Conservation (phyloP, 92 coral and sea anemone genomes). For the Umimayanthus kanabou region DNA sequence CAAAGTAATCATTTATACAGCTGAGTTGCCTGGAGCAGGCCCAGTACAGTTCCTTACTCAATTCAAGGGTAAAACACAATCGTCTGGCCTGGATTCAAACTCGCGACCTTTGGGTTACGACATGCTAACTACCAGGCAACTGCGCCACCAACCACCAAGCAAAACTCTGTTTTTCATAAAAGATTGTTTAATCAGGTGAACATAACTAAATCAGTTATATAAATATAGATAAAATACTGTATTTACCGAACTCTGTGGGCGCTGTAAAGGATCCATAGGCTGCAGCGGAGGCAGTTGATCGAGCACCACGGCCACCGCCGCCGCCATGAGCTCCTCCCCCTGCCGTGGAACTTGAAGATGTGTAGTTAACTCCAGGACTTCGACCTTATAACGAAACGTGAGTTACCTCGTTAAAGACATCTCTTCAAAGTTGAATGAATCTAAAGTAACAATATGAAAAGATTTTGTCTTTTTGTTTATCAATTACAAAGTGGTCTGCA, state of each 20-base stretch:
- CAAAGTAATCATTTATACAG: no score
- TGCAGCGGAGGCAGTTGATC: conserved; percentile 48
- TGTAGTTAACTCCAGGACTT: conserved; percentile 29
- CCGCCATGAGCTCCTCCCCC: conserved; percentile 79
- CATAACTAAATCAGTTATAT: no score
- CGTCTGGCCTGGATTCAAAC: no score
- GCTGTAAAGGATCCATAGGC: conserved; percentile 66
- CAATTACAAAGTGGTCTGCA: not conserved
- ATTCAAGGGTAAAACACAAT: no score
- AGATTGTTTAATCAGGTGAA: no score
- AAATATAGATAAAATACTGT: not conserved
- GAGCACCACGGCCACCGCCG: conserved; percentile 65
- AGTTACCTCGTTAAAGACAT: not conserved
- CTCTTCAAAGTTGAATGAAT: not conserved
- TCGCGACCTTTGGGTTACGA: no score
- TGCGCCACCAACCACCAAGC: no score
- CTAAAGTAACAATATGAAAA: no score
- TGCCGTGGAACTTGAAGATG: conserved; percentile 45
- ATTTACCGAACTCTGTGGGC: conserved; percentile 66
- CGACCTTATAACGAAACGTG: conserved; percentile 1
- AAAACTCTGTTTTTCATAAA: no score
- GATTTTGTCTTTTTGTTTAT: not conserved
- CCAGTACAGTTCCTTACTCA: no score
- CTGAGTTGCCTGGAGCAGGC: no score
- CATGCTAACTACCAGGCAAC: no score